Percentiles rank a stretch among this genome's conserved stretches.
phyloP scores from a whole-genome alignment of 2,797 vertebrate genomes.

The Apodemus agrarius region DNA sequence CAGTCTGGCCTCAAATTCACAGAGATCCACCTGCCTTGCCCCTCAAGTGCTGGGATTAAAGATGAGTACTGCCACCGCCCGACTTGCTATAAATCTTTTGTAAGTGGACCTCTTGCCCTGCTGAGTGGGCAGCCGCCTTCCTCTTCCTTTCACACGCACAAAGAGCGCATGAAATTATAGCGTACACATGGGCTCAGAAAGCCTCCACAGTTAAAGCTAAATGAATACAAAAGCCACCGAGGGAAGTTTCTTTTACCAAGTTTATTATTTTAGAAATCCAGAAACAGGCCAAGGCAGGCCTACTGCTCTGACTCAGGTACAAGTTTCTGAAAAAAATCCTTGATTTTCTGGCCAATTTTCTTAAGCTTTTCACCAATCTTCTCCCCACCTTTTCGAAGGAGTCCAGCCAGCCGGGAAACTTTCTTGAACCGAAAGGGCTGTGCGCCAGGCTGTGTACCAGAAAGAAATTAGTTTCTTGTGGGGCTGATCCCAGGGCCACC shows the following conservation, averaged over 20 bases:
- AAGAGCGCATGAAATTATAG: background rate
- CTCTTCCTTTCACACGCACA: background rate
- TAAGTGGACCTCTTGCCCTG: background rate
- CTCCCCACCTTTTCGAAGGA: fast-evolving
- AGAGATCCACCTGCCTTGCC: too few relatives aligned
- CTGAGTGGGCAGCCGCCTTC: background rate
- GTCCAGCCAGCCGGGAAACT: fast-evolving
- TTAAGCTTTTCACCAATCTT: fast-evolving
- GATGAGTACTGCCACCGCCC: background rate
- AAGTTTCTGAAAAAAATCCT: background rate
- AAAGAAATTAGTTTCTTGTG: background rate
- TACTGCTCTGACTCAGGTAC: fast-evolving
- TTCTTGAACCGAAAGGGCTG: background rate
- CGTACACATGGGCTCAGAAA: background rate
- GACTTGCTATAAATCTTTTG: background rate
- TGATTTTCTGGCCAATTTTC: background rate
- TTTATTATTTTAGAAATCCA: conserved; percentile 68
- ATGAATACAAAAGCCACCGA: background rate
- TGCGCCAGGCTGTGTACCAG: background rate
- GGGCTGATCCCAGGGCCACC: background rate
- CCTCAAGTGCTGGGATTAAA: background rate
- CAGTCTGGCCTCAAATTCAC: too few relatives aligned
- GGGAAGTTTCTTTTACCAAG: conserved; percentile 7
- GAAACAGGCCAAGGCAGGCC: background rate
- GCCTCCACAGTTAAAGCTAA: background rate